These are phyloP conservation scores for Ophion ellenae DNA, from an alignment of 2,888 invertebrate species.

Conservation along the genomic window DNA sequence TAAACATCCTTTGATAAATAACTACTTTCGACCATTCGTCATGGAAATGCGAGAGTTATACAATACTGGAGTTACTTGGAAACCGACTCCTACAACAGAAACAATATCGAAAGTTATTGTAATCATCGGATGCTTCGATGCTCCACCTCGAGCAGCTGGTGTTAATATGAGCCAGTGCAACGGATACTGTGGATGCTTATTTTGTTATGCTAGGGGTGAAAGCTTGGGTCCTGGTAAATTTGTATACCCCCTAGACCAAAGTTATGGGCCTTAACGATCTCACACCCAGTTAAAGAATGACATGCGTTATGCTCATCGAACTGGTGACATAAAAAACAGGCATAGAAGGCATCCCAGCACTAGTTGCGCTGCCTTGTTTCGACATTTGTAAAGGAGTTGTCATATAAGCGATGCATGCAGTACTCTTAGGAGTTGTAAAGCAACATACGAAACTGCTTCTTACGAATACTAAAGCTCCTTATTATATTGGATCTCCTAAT, in stretches of 20 bases:
- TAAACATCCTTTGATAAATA: conserved; percentile 25
- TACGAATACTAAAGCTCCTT: conserved; percentile 5
- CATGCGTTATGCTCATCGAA: conserved; percentile 14
- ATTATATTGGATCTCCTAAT: conserved; percentile 45
- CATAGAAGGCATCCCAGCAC: conserved; percentile 10
- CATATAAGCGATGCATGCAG: conserved; percentile 48
- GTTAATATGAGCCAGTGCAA: conserved; percentile 7
- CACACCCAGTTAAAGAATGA: conserved; percentile 13
- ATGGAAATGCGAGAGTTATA: conserved; percentile 23
- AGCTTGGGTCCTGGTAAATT: conserved; percentile 4
- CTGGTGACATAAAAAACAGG: conserved; percentile 2
- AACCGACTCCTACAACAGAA: conserved; percentile 1
- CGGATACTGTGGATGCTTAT: conserved; percentile 19
- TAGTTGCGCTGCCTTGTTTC: conserved; percentile 25
- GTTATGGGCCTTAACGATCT: conserved; percentile 10
- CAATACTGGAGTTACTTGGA: conserved; percentile 17
- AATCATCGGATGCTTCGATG: conserved; percentile 13
- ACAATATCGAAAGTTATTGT: conserved; percentile 6
- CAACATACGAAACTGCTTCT: conserved; percentile 40
- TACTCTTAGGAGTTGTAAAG: conserved; percentile 51
- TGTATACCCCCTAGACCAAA: conserved; percentile 31
- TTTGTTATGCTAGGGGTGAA: conserved; percentile 31
- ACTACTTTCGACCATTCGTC: conserved; percentile 13
- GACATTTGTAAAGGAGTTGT: conserved; percentile 38
- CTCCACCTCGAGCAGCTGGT: conserved; percentile 6